Evolutionary conservation across 1,140 invertebrate genomes (phyloP).

Genomic region (Drosophila watanabei): DNA sequence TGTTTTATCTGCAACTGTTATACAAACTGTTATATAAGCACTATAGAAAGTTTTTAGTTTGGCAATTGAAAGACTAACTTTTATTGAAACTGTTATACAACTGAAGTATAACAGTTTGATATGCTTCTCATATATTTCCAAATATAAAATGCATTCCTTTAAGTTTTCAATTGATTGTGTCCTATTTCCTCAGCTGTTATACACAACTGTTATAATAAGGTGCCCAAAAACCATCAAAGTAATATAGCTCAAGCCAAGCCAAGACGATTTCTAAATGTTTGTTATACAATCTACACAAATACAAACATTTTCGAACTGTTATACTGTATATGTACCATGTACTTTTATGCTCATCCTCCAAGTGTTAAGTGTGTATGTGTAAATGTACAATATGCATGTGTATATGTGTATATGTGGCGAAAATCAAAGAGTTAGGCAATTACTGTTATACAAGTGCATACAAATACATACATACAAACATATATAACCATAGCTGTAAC

Average conservation of each 20-base stretch:
- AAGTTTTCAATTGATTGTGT: background rate
- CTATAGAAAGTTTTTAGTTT: too few relatives aligned
- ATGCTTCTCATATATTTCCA: background rate
- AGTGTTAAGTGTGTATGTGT: slow-evolving; percentile 46
- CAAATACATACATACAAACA: too few relatives aligned
- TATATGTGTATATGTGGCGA: slow-evolving; percentile 16
- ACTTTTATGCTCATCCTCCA: slow-evolving; percentile 21
- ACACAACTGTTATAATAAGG: background rate
- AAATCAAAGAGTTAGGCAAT: slow-evolving; percentile 11
- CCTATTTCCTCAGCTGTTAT: background rate
- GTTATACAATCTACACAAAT: background rate
- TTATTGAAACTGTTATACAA: too few relatives aligned
- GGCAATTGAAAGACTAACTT: too few relatives aligned
- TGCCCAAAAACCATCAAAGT: background rate
- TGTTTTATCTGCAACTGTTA: slow-evolving; percentile 4
- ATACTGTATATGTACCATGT: slow-evolving; percentile 12
- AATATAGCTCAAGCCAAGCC: background rate
- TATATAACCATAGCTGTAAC: slow-evolving; percentile 4
- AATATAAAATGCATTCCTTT: background rate
- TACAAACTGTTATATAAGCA: background rate
- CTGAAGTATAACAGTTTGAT: background rate
- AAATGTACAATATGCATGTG: slow-evolving; percentile 28
- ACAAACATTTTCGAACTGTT: slow-evolving; percentile 11
- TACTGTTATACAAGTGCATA: slow-evolving; percentile 9
- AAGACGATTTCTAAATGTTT: background rate